Evolutionary conservation across 2,888 invertebrate species (phyloP), one percentile per base, ranked within the genome.

Genomic region (Aleiodes testaceus): DNA sequence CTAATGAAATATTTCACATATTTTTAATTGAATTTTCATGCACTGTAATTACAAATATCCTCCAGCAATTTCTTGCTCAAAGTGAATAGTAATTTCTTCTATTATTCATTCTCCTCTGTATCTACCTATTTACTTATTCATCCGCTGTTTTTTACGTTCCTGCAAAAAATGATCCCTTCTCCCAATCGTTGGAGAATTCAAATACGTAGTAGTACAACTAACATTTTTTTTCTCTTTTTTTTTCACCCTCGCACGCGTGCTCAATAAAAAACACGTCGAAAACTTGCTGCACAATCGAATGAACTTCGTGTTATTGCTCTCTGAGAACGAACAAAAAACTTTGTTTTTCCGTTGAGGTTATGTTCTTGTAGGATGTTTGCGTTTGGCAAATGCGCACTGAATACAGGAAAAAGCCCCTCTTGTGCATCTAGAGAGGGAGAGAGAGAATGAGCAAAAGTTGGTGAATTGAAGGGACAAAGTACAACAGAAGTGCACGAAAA

Each of bases 301-400:
- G 16, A 59, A 42, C 42, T 36, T 36, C 59, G 59, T 59, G 59
- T 59, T 59, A 42, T 42, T 59, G 36, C 42, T 18, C 59, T 59
- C 18, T 59, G 36, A 36, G 42, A 59, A 9, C 14, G 16, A 59
- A 18, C 18, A 36, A 18, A 36, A 59, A 59, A 59, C n/a, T 18
- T 59, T 42, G 5, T 59, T 59, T 59, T 59, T 59, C 36, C 2
- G 36, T 59, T 30, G 59, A 36, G 59, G 59, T 42, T 59, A 42
- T 42, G 11, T 59, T 59, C 59, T 59, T 26, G 42, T 59, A 59
- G 36, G 59, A 42, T 59, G 59, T 59, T 59, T 59, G 59, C 59
- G 42, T 59, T 59, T 59, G 59, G 36, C 16, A 36, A 59, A 59
- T 18, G 59, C 26, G 59, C 59, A 42, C 42, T 59, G 59, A 42